Percentiles rank a stretch among this genome's conserved stretches.
Conservation (phyloP, 1,140 invertebrate genomes). For the Papilio dardanus region DNA sequence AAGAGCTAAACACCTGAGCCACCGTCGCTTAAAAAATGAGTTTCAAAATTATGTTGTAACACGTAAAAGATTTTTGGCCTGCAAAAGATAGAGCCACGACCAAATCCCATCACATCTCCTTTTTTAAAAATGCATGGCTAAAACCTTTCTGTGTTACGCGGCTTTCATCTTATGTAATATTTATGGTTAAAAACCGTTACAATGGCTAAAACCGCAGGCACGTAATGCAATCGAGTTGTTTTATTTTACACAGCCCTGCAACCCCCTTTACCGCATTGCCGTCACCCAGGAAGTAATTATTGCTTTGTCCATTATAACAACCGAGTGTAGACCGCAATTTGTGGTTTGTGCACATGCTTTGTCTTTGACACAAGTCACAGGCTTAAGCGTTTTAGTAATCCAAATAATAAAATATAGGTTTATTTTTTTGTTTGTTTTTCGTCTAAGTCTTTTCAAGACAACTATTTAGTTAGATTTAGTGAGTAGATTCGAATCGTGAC, state of each 20-base stretch:
- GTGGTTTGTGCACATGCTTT: conserved; percentile 51
- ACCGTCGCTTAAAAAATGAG: too few relatives aligned
- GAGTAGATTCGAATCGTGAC: too few relatives aligned
- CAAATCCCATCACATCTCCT: not conserved
- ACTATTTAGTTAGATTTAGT: not conserved
- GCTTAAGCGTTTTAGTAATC: conserved; percentile 42
- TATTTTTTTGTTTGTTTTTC: not conserved
- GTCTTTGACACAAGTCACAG: conserved; percentile 32
- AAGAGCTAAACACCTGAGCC: too few relatives aligned
- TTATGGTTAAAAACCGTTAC: conserved; percentile 27
- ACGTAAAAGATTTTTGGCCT: not conserved
- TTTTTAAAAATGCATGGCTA: not conserved
- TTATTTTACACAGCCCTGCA: conserved; percentile 4
- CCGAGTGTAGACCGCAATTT: conserved; percentile 53
- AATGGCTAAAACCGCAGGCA: conserved; percentile 17
- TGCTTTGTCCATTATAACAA: conserved; percentile 56
- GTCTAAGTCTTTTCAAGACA: not conserved
- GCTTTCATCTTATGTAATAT: not conserved
- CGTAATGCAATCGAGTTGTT: conserved; percentile 21
- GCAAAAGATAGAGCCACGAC: too few relatives aligned
- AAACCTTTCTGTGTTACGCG: not conserved
- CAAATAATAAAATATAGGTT: too few relatives aligned
- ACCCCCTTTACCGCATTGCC: conserved; percentile 40
- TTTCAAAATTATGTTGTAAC: too few relatives aligned
- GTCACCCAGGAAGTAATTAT: conserved; percentile 68